Evolutionary conservation across 2,797 vertebrate genomes (phyloP).

Genomic region (Coranthus polyacanthus): DNA sequence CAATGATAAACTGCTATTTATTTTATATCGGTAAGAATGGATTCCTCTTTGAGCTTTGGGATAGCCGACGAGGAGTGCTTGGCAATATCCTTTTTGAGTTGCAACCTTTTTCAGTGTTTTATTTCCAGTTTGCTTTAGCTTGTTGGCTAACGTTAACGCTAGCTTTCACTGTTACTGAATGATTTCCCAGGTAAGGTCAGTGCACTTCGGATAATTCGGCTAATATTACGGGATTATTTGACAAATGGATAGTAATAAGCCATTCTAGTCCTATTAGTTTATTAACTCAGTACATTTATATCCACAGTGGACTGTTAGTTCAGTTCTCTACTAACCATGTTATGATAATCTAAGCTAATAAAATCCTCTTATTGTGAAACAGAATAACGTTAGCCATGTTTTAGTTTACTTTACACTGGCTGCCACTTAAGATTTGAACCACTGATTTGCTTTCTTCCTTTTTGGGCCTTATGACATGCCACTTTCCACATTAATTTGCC

Average conservation of each 20-base stretch:
- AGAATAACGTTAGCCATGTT: not conserved
- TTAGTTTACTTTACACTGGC: not conserved
- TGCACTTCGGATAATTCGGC: not conserved
- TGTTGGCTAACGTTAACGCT: slow-evolving; percentile 62
- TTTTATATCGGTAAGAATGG: slow-evolving; percentile 76
- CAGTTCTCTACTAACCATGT: slow-evolving; percentile 12
- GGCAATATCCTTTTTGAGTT: slow-evolving; percentile 85
- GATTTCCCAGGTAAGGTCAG: not conserved
- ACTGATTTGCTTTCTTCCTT: not conserved
- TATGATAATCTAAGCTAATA: not conserved
- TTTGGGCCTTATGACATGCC: not conserved
- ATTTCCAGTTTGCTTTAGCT: slow-evolving; percentile 42
- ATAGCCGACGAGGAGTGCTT: slow-evolving; percentile 79
- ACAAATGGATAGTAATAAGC: not conserved
- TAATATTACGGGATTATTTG: not conserved
- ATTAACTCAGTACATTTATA: not conserved
- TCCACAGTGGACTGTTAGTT: not conserved
- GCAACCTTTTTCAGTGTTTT: not conserved
- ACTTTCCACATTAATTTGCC: slow-evolving; percentile 29
- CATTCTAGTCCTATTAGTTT: not conserved
- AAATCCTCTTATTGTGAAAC: not conserved
- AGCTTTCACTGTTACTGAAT: slow-evolving; percentile 29
- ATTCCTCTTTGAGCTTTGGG: slow-evolving; percentile 65
- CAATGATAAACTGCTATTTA: slow-evolving; percentile 31
- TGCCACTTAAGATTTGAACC: slow-evolving; percentile 1